These are phyloP conservation scores for Radopholus similis DNA, from an alignment of 1,140 invertebrate species.

Conservation along the genomic window DNA sequence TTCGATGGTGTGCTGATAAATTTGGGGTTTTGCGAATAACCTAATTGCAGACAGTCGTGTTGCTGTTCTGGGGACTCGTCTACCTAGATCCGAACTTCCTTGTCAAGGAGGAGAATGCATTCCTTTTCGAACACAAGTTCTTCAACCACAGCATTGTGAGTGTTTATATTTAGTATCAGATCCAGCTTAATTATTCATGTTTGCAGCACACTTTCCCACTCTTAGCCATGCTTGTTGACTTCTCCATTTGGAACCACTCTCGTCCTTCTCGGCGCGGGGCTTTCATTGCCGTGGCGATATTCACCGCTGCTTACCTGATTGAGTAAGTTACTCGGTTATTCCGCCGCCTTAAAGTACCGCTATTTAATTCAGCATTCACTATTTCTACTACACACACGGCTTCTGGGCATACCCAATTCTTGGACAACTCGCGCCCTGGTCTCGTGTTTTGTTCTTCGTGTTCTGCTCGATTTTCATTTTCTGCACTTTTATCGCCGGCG, in stretches of 20 bases:
- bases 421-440: neutral
- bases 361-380: slow-evolving; percentile 41
- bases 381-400: slow-evolving; percentile 23
- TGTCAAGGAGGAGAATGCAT: slow-evolving; percentile 28
- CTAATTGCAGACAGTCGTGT: slow-evolving; percentile 39
- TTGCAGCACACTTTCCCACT: slow-evolving; percentile 41
- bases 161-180: neutral
- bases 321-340: slow-evolving; percentile 29
- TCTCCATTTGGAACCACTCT: slow-evolving; percentile 26
- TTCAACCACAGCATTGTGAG: slow-evolving; percentile 45
- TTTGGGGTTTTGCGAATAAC: neutral
- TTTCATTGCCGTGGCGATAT: slow-evolving; percentile 23
- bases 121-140: slow-evolving; percentile 27
- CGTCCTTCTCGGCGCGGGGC: slow-evolving; percentile 12
- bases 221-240: slow-evolving; percentile 31
- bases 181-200: no score
- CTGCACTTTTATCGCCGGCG: slow-evolving; percentile 10
- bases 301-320: slow-evolving; percentile 31
- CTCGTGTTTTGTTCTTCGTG: slow-evolving; percentile 11
- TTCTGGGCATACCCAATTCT: slow-evolving; percentile 43
- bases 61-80: slow-evolving; percentile 43
- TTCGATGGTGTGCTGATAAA: slow-evolving; percentile 23
- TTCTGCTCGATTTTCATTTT: slow-evolving; percentile 20
- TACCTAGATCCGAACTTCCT: slow-evolving; percentile 37
- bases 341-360: neutral